Evolutionary conservation across 2,888 invertebrate species (phyloP), one percentile per base, ranked within the genome.

Genomic region (Parnassius mnemosyne): DNA sequence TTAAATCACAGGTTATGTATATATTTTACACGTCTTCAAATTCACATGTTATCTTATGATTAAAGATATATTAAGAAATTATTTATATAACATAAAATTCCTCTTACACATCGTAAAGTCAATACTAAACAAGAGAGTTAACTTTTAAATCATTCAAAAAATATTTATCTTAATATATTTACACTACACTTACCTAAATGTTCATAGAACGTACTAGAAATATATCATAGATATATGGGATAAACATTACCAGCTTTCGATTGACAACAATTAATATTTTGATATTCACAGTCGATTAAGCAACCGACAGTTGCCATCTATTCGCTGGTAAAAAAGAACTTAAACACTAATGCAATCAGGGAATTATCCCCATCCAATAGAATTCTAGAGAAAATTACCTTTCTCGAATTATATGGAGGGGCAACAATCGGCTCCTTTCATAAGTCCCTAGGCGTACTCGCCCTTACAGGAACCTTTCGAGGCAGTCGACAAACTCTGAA

Each of bases 151-250:
- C 25, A 68, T 66, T 60, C 65, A 65, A 69, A 70, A 65, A 11
- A 60, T 66, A 64, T 65, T 65, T 64, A 65, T 66, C 65, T 68
- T 67, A 69, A 69, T 69, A 66, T 80, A 83, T 87, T 81, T 88
- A 89, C 85, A 89, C 65, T 70, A 82, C 89, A 51, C 81, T 84
- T 83, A 79, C 55, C 84, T 89, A 89, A 81, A 83, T 86, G 97
- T 97, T 97, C 97, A 97, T 95, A 96, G 97, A 97, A 97, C 97
- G 95, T 97, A 97, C 97, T 93, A 93, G 92, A 94, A 94, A 97
- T 97, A 97, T 97, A 97, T 97, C 97, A 97, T 97, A 96, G 97
- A 97, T 97, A 97, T 97, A 97, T 97, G 96, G 96, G 96, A 95
- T 95, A 95, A 96, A 94, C 94, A 94, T 94, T 94, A 95, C 95